Base-by-base conservation (phyloP, 2,797 vertebrate species). In the Catostomus latipinnis region DNA sequence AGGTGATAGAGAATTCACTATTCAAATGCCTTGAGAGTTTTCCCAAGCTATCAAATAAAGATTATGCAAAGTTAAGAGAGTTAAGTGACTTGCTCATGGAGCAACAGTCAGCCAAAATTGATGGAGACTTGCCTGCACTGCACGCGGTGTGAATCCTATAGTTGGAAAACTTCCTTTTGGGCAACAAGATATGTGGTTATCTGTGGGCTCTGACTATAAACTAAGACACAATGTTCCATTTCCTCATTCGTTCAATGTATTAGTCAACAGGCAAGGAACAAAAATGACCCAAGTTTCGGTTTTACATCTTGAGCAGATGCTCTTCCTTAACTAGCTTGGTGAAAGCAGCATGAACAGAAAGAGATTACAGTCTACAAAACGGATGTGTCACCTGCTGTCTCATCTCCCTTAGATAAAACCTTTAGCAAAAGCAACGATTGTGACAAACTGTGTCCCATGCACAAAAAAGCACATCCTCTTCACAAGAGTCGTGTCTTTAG, bases 241-340 rank as follows among this genome's bases (percentile, higher is more conserved):
- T 45, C 22, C 61, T 6, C 22, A 22, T 22, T 22, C 22, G 22
- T 45, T 53, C 13, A 45, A 4, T 76, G 56, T 9, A 48, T 56
- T 48, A 56, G 62, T 8, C 50, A 67, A 12, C 50, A 76, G 1
- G 74, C 74, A 46, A 66, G 14, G 52, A 76, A 63, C 11, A 74
- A 6, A 62, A 74, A 61, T 63, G 34, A 45, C 61, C 34, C 61
- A 63, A 63, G 61, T 62, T 63, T 63, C 34, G 45, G 61, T 63
- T 63, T 63, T 45, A 63, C 61, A 63, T 63, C 12, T 45, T 0
- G 12, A 45, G 6, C 45, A 46, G 61, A 63, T 63, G 8, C 1
- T 65, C 13, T 43, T 65, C 2, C 43, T 5, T 46, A 48, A 3
- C 7, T 65, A 48, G 46, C 62, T 65, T 46, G 7, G 46, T 65